Conservation (phyloP, 2,888 invertebrate species). For the Drosophila hamatofila region DNA sequence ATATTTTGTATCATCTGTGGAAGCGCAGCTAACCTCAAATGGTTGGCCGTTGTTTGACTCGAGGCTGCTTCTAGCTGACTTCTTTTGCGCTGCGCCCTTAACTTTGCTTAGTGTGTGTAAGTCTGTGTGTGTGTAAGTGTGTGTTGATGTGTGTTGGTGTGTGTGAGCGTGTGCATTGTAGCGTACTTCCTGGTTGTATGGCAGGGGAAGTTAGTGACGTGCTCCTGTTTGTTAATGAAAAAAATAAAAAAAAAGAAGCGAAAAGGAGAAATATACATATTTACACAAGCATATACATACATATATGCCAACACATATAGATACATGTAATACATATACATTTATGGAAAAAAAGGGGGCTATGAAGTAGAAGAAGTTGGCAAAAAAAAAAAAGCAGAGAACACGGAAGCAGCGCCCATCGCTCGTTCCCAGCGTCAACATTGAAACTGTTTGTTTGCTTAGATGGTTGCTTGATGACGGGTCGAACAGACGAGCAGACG, state of each 20-base stretch:
- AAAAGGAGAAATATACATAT: conserved; percentile 10
- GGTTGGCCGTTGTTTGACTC: conserved; percentile 33
- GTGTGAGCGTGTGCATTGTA: conserved; percentile 58
- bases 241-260: neutral
- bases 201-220: conserved; percentile 36
- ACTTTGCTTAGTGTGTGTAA: conserved; percentile 34
- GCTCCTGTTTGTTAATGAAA: conserved; percentile 71
- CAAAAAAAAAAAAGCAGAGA: conserved; percentile 16
- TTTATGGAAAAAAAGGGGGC: conserved; percentile 30
- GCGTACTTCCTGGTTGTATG: conserved; percentile 71
- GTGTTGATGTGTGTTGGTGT: conserved; percentile 58
- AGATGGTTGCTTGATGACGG: conserved; percentile 26
- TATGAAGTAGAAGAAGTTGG: neutral
- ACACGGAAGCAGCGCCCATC: conserved; percentile 60
- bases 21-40: conserved; percentile 54
- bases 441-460: conserved; percentile 62
- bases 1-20: conserved; percentile 10
- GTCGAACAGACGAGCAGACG: conserved; percentile 11
- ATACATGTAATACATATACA: conserved; percentile 11
- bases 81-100: conserved; percentile 15
- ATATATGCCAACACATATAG: neutral
- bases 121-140: conserved; percentile 51
- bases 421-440: conserved; percentile 34
- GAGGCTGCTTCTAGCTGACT: conserved; percentile 40
- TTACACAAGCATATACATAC: conserved; percentile 1